Percentiles rank a stretch among this genome's conserved stretches.
Evolutionary conservation across 2,888 invertebrate genomes (phyloP).

Genomic region (Ganaspis brasiliensis): DNA sequence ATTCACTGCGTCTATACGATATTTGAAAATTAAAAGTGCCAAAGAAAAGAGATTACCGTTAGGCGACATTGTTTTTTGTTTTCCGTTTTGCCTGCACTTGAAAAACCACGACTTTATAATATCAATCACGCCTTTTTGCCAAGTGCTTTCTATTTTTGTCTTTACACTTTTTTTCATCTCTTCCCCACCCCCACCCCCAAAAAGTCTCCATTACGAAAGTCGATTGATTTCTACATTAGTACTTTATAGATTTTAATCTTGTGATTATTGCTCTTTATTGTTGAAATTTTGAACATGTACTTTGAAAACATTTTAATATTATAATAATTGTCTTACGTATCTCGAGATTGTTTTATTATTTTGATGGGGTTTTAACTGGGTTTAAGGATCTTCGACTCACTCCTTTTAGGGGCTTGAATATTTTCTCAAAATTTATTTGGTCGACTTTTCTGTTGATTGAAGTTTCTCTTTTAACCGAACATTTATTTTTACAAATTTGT

Average conservation of each 20-base stretch:
- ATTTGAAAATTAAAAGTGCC: slow-evolving; percentile 55
- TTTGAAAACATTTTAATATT: neutral
- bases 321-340: neutral
- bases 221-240: slow-evolving; percentile 58
- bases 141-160: slow-evolving; percentile 14
- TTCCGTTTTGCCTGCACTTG: slow-evolving; percentile 53
- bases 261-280: slow-evolving; percentile 33
- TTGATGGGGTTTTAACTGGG: neutral
- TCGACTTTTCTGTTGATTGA: no score
- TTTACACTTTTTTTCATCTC: slow-evolving; percentile 25
- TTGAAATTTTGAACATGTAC: slow-evolving; percentile 24
- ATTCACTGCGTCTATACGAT: slow-evolving; percentile 29
- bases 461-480: no score
- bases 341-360: slow-evolving; percentile 12
- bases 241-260: slow-evolving; percentile 48
- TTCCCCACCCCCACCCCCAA: slow-evolving; percentile 29
- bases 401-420: no score
- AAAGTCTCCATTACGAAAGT: slow-evolving; percentile 63
- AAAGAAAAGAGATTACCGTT: slow-evolving; percentile 60
- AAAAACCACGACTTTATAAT: no score
- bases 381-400: neutral
- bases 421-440: no score
- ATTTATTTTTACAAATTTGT: no score
- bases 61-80: slow-evolving; percentile 47
- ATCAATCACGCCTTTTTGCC: slow-evolving; percentile 32